Evolutionary conservation across 2,888 invertebrate species (phyloP).

Genomic region (Drosophila picticornis): DNA sequence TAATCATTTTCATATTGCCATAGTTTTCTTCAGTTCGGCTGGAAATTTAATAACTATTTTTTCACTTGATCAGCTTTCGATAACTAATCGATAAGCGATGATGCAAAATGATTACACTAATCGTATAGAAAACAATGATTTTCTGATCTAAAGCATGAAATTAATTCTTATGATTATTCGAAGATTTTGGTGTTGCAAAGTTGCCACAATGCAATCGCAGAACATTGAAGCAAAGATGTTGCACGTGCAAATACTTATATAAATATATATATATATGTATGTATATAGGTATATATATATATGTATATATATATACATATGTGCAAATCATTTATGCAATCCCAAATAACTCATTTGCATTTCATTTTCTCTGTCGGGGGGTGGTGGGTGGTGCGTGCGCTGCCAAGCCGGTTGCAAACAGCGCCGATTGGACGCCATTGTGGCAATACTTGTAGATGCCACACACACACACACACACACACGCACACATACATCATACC

Average conservation of each 20-base stretch:
- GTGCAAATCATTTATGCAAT: conserved; percentile 8
- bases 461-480: conserved; percentile 21
- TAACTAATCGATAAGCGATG: not conserved
- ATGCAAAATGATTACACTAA: not conserved
- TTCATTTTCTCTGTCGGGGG: conserved; percentile 2
- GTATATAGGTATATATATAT: not conserved
- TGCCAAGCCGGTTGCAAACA: conserved; percentile 31
- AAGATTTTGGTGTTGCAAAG: not conserved
- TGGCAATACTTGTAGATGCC: conserved; percentile 48
- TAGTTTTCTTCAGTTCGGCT: not conserved
- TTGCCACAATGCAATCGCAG: conserved; percentile 1
- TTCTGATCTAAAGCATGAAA: not conserved
- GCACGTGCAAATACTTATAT: not conserved
- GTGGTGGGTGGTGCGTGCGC: conserved; percentile 27
- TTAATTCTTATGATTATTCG: not conserved
- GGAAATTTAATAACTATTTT: not conserved
- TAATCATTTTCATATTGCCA: not conserved
- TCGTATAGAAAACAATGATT: not conserved
- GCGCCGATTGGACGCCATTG: conserved; percentile 75
- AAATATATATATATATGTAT: not conserved
- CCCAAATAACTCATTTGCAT: conserved; percentile 31
- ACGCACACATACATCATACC: conserved; percentile 1
- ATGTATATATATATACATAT: not conserved
- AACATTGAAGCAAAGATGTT: not conserved
- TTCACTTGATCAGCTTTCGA: not conserved